phyloP scores from a whole-genome alignment of 2,888 invertebrate genomes.

The Muscina levida region DNA sequence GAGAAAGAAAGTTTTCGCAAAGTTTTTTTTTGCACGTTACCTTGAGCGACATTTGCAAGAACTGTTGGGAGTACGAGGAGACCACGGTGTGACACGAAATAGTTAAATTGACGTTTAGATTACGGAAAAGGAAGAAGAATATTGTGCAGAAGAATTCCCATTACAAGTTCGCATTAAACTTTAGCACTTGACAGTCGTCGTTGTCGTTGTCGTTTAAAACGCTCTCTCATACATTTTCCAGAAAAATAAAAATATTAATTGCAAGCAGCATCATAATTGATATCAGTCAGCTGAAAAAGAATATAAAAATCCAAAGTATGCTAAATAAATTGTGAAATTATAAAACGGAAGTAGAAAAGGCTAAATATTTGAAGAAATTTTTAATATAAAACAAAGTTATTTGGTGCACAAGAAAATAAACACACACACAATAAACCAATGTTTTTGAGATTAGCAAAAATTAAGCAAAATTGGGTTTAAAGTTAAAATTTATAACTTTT shows the following conservation, averaged over 20 bases:
- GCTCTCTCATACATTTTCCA: conserved; percentile 32
- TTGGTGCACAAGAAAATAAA: background rate
- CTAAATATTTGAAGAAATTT: too few species aligned
- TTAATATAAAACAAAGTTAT: background rate
- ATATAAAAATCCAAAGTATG: conserved; percentile 9
- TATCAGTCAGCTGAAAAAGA: conserved; percentile 12
- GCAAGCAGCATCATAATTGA: conserved; percentile 34
- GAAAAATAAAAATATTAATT: conserved; percentile 32
- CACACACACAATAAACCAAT: too few species aligned
- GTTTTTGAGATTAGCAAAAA: too few species aligned
- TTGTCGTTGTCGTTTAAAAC: conserved; percentile 31
- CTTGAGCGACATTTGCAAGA: background rate
- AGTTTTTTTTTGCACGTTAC: background rate
- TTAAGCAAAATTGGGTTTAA: too few species aligned
- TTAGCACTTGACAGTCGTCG: conserved; percentile 57
- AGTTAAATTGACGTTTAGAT: conserved; percentile 31
- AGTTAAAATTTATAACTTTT: too few species aligned
- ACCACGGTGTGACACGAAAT: conserved; percentile 37
- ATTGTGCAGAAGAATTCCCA: conserved; percentile 19
- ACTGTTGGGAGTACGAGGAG: background rate
- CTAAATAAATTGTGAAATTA: conserved; percentile 16
- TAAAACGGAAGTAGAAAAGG: background rate
- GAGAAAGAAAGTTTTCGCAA: conserved; percentile 4
- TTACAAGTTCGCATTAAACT: conserved; percentile 53
- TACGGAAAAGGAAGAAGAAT: conserved; percentile 32